Base-by-base conservation (phyloP, 2,888 invertebrate species). In the Caenorhabditis auriculariae region DNA sequence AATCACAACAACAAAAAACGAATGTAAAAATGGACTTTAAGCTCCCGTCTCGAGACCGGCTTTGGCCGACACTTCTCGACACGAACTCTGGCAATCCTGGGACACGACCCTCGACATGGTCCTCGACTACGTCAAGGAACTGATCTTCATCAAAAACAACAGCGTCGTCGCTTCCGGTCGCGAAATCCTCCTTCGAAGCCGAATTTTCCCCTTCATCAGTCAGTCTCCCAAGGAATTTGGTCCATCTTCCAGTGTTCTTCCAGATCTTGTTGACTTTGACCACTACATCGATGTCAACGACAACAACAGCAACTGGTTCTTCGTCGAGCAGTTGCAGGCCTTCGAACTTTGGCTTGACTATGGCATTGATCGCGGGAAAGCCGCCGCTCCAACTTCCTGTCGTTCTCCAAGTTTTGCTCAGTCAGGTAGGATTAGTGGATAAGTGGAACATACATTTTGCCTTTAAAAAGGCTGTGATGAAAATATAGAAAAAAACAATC, bases 291-390 rank as follows among this genome's bases (percentile, higher is more conserved):
- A 54, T 26, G 47, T 58, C 7, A 50, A 43, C 51, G 49, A 67
- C 60, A 29, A 28, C 39, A 17, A 35, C 90, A 91, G 32, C 84
- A 88, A 92, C 77, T 88, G 91, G 26, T 98, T 98, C 86, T 98
- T 98, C 84, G 91, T 94, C 82, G 93, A 96, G 82, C 96, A 98
- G 84, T 86, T 98, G 59, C 93, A 93, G 42, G 96, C 96, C 43
- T 98, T 98, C 85, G 90, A 94, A 85, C 74, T 81, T 1, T 93
- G 93, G 93, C 86, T 94, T 44, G 88, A 88, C 57, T 87, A 90
- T 60, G 91, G 89, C 77, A 88, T 88, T 0, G 88, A 89, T 72
- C 60, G 66, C 38, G 84, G 86, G 56, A 87, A 91, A n/a, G 87
- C 81, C 93, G 26, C 96, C 96, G 0, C 92, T 93, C 83, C 95